These are phyloP conservation scores for Fistularia commersonii DNA, from an alignment of 2,797 vertebrate species.

Conservation along the genomic window DNA sequence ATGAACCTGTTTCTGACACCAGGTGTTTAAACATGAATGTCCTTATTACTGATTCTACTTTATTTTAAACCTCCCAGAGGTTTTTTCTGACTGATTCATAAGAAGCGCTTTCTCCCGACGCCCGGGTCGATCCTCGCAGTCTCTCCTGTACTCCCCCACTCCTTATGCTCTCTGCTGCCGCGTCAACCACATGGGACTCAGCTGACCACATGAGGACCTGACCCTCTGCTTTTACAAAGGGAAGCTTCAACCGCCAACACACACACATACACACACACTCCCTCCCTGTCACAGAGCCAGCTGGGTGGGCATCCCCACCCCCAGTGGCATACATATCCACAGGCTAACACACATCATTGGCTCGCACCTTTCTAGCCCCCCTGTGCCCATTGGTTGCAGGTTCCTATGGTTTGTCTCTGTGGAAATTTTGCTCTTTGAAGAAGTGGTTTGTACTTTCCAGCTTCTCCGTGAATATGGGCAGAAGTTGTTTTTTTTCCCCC, in stretches of 20 bases:
- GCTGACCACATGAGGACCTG: slow-evolving; percentile 59
- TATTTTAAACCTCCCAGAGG: no score
- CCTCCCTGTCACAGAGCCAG: slow-evolving; percentile 42
- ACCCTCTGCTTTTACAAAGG: slow-evolving; percentile 49
- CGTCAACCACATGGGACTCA: slow-evolving; percentile 55
- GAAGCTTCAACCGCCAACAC: slow-evolving; percentile 15
- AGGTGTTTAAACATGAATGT: no score
- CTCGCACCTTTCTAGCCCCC: slow-evolving; percentile 13
- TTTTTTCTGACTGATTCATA: slow-evolving; percentile 16
- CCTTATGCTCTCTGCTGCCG: slow-evolving; percentile 49
- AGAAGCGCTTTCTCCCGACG: slow-evolving; percentile 4
- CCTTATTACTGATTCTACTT: no score
- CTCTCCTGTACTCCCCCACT: slow-evolving; percentile 18
- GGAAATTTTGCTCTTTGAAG: slow-evolving; percentile 32
- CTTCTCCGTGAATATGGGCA: slow-evolving; percentile 21
- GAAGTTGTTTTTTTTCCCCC: background rate
- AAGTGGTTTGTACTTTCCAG: slow-evolving; percentile 6
- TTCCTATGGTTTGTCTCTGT: slow-evolving; percentile 42
- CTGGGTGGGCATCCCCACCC: slow-evolving; percentile 51
- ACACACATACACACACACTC: slow-evolving; percentile 24
- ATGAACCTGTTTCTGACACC: no score
- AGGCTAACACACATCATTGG: slow-evolving; percentile 48
- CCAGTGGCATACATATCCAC: slow-evolving; percentile 41
- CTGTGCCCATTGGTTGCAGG: slow-evolving; percentile 40
- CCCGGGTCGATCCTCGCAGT: slow-evolving; percentile 1